Evolutionary conservation across 2,113 vertebrate genomes (phyloP), one percentile per base, ranked within the genome.

Genomic region (Poecile atricapillus): DNA sequence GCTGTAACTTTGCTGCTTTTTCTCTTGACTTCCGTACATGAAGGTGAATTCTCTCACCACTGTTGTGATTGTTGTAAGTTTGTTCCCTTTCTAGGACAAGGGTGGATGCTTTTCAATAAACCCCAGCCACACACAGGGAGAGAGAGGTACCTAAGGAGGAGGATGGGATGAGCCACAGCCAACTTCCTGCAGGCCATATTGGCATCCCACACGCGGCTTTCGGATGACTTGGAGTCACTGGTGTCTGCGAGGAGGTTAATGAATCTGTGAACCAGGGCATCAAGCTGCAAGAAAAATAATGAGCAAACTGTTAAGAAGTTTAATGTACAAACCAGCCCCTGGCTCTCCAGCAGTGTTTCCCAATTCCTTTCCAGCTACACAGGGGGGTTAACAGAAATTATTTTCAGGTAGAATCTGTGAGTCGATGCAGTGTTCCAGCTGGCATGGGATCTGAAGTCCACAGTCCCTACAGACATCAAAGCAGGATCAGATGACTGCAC

Each of bases 151-250:
- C 99, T 99, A 30, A 99, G 98, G 47, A 99, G 97, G 13, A 99
- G 98, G 87, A 99, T 98, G 10, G 99, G 99, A 87, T 99, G 99
- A 15, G 99, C 99, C 88, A 99, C 99, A 4, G 99, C 99, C 73
- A 99, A 71, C 97, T 99, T 99, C 95, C 99, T 98, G 90, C 99
- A 99, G 27, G 99, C 99, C 77, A 99, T 98, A 93, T 99, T 99
- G 83, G 99, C 99, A 12, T 99, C 99, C 5, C 99, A 98, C 92
- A 98, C 98, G 0, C 99, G 98, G 89, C 94, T 98, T 96, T 99
- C 99, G 0, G 97, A 98, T 0, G 98, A 98, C 91, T 99, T 99
- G 8, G 99, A 98, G 76, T 99, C 99, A 16, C 97, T 98, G 5
- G 98, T 98, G 67, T 99, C 99, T 7, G 99, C 98, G 0, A 99